phyloP scores from a whole-genome alignment of 2,113 vertebrate species.

The Excalfactoria chinensis region DNA sequence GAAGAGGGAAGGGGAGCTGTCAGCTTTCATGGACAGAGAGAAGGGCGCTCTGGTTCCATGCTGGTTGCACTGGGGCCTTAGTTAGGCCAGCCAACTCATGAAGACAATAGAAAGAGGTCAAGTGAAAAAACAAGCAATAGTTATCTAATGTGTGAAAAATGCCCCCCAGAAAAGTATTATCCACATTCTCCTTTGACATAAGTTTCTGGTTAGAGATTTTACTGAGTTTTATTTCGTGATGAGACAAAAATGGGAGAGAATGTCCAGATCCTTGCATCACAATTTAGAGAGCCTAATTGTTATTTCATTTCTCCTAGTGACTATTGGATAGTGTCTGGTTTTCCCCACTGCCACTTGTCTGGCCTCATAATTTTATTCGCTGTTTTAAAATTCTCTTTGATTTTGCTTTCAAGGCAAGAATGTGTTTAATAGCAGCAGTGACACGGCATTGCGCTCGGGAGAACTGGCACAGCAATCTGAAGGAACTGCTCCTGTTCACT shows the following conservation, averaged over 20 bases:
- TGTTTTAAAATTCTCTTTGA: conserved; percentile 49
- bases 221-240: neutral
- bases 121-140: neutral
- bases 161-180: neutral
- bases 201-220: neutral
- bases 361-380: neutral
- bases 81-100: neutral
- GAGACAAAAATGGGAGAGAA: neutral
- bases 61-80: neutral
- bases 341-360: neutral
- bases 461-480: neutral
- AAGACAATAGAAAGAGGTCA: neutral
- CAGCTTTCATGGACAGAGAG: neutral
- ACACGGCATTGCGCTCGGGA: neutral
- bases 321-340: neutral
- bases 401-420: conserved; percentile 17
- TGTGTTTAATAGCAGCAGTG: neutral
- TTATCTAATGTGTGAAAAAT: neutral
- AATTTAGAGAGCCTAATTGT: neutral
- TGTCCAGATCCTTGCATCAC: rapidly evolving
- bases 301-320: neutral
- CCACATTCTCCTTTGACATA: neutral
- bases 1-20: neutral
- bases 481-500: neutral
- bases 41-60: neutral